Base-by-base conservation (phyloP, 2,113 vertebrate genomes). In the Pomatorhinus ruficollis region DNA sequence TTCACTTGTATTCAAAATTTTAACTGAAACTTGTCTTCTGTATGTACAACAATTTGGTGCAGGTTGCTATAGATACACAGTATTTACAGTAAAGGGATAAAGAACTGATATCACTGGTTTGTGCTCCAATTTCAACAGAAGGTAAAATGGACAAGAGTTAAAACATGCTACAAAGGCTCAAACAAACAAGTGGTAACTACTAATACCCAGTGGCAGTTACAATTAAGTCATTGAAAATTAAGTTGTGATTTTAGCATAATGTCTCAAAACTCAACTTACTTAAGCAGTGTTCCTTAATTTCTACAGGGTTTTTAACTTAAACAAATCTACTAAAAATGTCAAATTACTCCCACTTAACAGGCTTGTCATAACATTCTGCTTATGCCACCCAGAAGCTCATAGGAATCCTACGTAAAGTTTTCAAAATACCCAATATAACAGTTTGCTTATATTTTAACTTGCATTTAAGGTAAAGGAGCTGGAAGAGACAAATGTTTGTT, bases 401-500 rank as follows among this genome's bases (percentile, higher is more conserved):
- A 74, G 20, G 28, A 92, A 77, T 87, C 82, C 91, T 93, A 72
- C 47, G 31, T 17, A 33, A 96, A 90, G 81, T 90, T 95, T 96
- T 81, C 75, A 92, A 92, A 83, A 95, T 31, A 94, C 52, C 28
- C 72, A 93, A 61, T 49, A 74, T 88, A 90, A 92, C 94, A 97
- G 95, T 96, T 89, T 96, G 95, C 93, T 98, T 96, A 89, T 85
- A 82, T 89, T 93, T 94, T 85, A 86, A 92, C 76, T 94, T 78
- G 54, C 35, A 89, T 28, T 93, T 94, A 93, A 89, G 45, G 40
- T 49, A 86, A 13, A 89, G 61, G 53, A 60, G 93, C 85, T 96
- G 92, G 92, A 97, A 97, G 95, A 97, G 92, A 97, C 93, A 94
- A 95, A 89, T 94, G 90, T 95, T 85, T 89, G 76, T 77, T 27